Percentiles rank a stretch among this genome's conserved stretches.
Evolutionary conservation across 2,888 invertebrate genomes (phyloP).

Genomic region (Papilio elwesi): DNA sequence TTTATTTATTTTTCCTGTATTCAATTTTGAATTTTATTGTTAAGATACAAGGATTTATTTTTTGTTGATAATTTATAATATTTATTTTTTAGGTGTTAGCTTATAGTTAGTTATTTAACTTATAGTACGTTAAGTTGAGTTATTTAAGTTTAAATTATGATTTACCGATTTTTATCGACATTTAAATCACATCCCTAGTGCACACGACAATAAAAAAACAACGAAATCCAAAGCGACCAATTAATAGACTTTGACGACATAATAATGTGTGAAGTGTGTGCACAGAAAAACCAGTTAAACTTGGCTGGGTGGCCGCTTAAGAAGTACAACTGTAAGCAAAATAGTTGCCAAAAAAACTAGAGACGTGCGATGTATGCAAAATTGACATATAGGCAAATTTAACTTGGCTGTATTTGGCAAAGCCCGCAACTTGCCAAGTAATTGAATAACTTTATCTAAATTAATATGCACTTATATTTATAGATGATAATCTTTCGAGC

Average conservation of each 20-base stretch:
- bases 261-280: constrained; percentile 34
- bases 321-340: constrained; percentile 32
- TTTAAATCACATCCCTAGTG: background rate
- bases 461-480: constrained; percentile 21
- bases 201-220: constrained; percentile 7
- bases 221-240: background rate
- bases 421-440: constrained; percentile 15
- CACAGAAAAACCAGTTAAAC: constrained; percentile 22
- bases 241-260: constrained; percentile 22
- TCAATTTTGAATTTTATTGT: too few relatives aligned
- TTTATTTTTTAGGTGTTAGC: too few relatives aligned
- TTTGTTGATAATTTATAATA: too few relatives aligned
- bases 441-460: constrained; percentile 34
- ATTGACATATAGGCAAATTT: constrained; percentile 33
- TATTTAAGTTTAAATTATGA: background rate
- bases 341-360: constrained; percentile 36
- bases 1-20: too few relatives aligned
- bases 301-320: constrained; percentile 20
- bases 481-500: background rate
- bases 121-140: too few relatives aligned
- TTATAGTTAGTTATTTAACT: too few relatives aligned
- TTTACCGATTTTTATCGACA: background rate
- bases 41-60: too few relatives aligned
- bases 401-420: constrained; percentile 7
- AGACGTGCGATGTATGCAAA: constrained; percentile 24